Base-by-base conservation (phyloP, 2,888 invertebrate species). In the Aphidius colemani region DNA sequence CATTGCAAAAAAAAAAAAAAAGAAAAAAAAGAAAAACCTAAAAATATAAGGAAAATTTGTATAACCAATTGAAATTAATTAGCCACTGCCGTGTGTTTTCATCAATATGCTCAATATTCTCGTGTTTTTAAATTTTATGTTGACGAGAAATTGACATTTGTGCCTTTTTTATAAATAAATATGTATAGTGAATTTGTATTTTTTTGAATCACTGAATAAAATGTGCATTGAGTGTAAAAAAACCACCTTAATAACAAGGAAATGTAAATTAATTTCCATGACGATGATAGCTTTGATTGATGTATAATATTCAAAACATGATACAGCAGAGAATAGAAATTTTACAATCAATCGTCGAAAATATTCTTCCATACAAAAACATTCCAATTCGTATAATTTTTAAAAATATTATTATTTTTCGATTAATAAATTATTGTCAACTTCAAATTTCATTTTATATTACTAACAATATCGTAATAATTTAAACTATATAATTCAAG, bases 331-430 rank as follows among this genome's bases (percentile, higher is more conserved):
- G 73, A 67, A 70, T 73, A 71, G 72, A 73, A 69, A 70, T 74
- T 67, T 72, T 66, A 44, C 50, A 51, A 11, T 59, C 10, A 50
- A 61, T 10, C 30, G 55, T 64, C 57, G 66, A 71, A 65, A 62
- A 69, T 30, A 68, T 75, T 71, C 69, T 72, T 78, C 78, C 78
- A 78, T 78, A 78, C 78, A 69, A 69, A 78, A 66, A 78, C 78
- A 78, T 78, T 78, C 78, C 78, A 78, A 67, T 74, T 74, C 72
- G 72, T 73, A 69, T 70, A 63, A 50, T 60, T 45, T 43, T 57
- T 18, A 11, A 69, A 61, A 63, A 51, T 49, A 56, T 61, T 59
- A 57, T 53, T 45, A 53, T 44, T 10, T 64, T 50, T 40, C n/a
- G n/a, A 9, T 2, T 6, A 46, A 46, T 46, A 11, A 46, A 46